Base-by-base conservation (phyloP, 2,888 invertebrate species). In the Orthosia gothica region DNA sequence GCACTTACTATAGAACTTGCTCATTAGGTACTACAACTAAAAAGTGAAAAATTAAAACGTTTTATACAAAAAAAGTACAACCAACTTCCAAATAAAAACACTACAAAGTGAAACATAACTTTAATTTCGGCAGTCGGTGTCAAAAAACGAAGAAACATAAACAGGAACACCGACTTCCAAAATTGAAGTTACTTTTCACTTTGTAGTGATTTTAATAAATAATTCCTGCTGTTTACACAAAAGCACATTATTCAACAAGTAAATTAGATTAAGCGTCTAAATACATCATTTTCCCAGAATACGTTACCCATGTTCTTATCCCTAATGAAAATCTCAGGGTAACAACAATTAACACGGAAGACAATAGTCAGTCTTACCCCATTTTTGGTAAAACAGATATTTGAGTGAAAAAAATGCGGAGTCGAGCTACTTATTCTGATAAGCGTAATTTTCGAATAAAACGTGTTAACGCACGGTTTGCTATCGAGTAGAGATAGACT, bases 271-370 rank as follows among this genome's bases (percentile, higher is more conserved):
- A 45, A 68, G 5, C 55, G 54, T 54, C 49, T 45, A 50, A 75
- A 67, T 67, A 75, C 66, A 40, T 66, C n/a, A 75, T 70, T 47
- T 70, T 23, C 49, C 49, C 16, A 52, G 70, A 70, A 70, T 65
- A 52, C 70, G 58, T 55, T 69, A 64, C 26, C 23, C 57, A 71
- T 66, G n/a, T n/a, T n/a, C 49, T 67, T 74, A 79, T 79, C 74
- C 81, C 5, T 80, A 80, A 80, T 81, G 47, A 72, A 69, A 81
- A 72, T 76, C 66, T 81, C 11, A 12, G 18, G 69, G 3, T 54
- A 81, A 70, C 50, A 67, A 82, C 68, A 81, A 71, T 76, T 50
- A 79, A 70, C 65, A 18, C n/a, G 63, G 66, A 40, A 55, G 52
- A 72, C 61, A 69, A 83, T 62, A 52, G 76, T 70, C 16, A 5